Base-by-base conservation (phyloP, 2,797 vertebrate genomes). In the Hoplostethus mediterraneus region DNA sequence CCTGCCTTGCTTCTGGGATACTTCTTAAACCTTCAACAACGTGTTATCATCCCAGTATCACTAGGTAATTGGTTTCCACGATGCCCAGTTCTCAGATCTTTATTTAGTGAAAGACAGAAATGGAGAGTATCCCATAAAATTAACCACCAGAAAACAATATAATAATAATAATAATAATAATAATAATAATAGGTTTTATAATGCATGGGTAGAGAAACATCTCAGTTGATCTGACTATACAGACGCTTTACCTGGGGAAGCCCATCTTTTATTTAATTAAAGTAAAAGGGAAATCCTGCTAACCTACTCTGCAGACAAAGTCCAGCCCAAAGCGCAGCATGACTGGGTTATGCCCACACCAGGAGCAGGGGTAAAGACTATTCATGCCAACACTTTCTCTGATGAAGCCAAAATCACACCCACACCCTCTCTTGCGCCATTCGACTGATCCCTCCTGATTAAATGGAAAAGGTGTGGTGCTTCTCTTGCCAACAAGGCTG, bases 401-500 rank as follows among this genome's bases (percentile, higher is more conserved):
- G 11, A 4, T 25, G 30, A 16, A 33, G 30, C 1, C 14, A 14
- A 5, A 21, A 21, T 21, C 21, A 21, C 21, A 21, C 21, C 21
- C 21, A 21, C 21, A 21, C 21, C 21, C 21, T 21, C 21, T 21
- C n/a, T n/a, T n/a, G n/a, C 42, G 13, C 40, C 31, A 10, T 56
- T 56, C 16, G 21, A 11, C 5, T 5, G 6, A 54, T 49, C 6
- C 3, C 12, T 47, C 13, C 30, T 49, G 6, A 42, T 38, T 30
- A 36, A 60, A 33, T 16, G 8, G 16, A 25, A 28, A 49, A 56
- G 16, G 30, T 13, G 25, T 9, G 42, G 25, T 21, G 40, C 44
- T 45, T 61, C 59, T 49, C 61, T 10, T 48, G 48, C 62, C 49
- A 62, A 14, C 17, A 62, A 30, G 21, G 44, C 11, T 16, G 28